Base-by-base conservation (phyloP, 2,113 vertebrate genomes). In the Oncorhynchus masou region DNA sequence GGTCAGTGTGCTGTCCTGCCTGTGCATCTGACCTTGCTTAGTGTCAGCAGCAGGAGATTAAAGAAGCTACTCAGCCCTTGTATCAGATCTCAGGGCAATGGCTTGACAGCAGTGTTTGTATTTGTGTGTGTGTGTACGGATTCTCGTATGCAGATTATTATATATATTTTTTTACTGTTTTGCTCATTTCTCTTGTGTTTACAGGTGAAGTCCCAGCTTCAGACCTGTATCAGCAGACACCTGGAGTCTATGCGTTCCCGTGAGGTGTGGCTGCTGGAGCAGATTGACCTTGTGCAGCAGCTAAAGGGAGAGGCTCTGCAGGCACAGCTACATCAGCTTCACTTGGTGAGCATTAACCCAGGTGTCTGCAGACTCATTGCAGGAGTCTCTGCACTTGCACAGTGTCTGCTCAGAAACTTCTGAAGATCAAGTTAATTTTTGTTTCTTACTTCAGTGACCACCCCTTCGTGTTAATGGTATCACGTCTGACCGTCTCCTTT, bases 181-280 rank as follows among this genome's bases (percentile, higher is more conserved):
- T 7, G 3, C n/a, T 48, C 0, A 60, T 45, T 45, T 45, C 9
- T 45, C 9, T 2, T 3, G 7, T 15, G 57, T 65, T 74, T 79
- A 0, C 88, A 98, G 96, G 96, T 96, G 0, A 97, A 97, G 75
- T 91, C 89, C 0, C 94, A 97, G 91, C 94, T 99, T 77, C 96
- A 98, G 86, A 96, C 94, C 85, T 95, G 95, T 66, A 96, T 99
- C 76, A 98, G 97, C 70, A 94, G 96, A 6, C 97, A 99, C 75
- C 92, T 98, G 91, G 98, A 99, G 78, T 96, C 95, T 45, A 92
- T 99, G 80, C 95, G 97, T 73, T 97, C 96, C 64, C 93, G 97
- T 0, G 98, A 99, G 79, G 95, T 99, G 1, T 98, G 96, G 94
- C 91, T 99, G 0, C 90, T 95, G 0, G 94, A 95, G 66, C 97